These are phyloP conservation scores for Aleadryas rufinucha DNA, from an alignment of 2,113 vertebrate species.

Conservation along the genomic window DNA sequence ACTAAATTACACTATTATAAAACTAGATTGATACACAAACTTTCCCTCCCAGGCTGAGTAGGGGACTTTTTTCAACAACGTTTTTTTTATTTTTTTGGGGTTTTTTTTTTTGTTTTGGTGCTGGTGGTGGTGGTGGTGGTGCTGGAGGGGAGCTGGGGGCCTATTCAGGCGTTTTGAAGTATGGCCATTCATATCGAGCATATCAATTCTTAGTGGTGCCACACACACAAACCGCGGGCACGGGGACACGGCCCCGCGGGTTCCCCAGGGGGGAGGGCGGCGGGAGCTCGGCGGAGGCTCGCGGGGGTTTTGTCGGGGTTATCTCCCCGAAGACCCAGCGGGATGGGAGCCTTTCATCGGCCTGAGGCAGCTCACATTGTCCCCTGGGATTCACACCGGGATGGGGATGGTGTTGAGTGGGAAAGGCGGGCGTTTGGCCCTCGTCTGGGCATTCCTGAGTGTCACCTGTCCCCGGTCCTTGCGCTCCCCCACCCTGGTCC, in stretches of 20 bases:
- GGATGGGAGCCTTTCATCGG: conserved; percentile 7
- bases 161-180: conserved; percentile 50
- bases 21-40: conserved; percentile 77
- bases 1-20: conserved; percentile 85
- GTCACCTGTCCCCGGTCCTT: background rate
- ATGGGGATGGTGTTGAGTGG: background rate
- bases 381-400: background rate
- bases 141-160: background rate
- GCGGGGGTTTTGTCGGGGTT: background rate
- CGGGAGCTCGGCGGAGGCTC: background rate
- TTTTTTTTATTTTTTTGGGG: background rate
- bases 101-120: background rate
- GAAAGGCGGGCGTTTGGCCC: background rate
- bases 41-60: conserved; percentile 71
- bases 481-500: too few species aligned
- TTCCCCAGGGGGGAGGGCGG: background rate
- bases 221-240: conserved; percentile 35
- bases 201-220: conserved; percentile 62
- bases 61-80: conserved; percentile 67
- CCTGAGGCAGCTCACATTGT: background rate
- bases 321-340: conserved; percentile 32
- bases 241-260: background rate
- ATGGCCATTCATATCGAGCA: conserved; percentile 63
- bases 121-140: background rate
- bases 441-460: accelerated